Base-by-base conservation (phyloP, 2,797 vertebrate species). In the Enteromius argenteus region DNA sequence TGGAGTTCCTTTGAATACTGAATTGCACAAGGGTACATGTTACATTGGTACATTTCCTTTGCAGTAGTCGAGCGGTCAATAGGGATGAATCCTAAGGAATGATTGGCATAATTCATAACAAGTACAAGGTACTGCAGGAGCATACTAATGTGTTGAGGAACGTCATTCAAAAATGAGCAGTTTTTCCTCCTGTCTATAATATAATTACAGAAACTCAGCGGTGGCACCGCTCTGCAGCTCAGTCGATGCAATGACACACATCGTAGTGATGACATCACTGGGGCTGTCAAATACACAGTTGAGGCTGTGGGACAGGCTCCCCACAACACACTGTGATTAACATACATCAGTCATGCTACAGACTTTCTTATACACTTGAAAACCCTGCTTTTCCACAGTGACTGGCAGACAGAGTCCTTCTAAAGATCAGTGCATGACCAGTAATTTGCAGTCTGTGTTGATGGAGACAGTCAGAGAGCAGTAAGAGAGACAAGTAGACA, bases 1-100 rank as follows among this genome's bases (percentile, higher is more conserved):
- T 69, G 71, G 42, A 69, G 58, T 35, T 62, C n/a, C 64, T 81
- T 72, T 84, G 72, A 86, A 86, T 77, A 66, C 60, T 66, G 73
- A 86, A 67, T 74, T 83, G 60, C 86, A 77, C 17, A 51, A 56
- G 74, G 80, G 62, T 58, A 53, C n/a, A 84, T 85, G 62, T 80
- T 80, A 83, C 56, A 83, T 80, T 75, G 78, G 49, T 64, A 67
- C 49, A 80, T 79, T 87, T 72, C 84, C 66, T 83, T 67, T 71
- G 67, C 81, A 49, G 60, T 80, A 71, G 69, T n/a, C 72, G 13
- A 56, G 21, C 23, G 27, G 67, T 80, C 67, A 56, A 72, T 67
- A 67, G 84, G 80, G 80, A 85, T 49, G 69, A 37, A 83, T 84
- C 23, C 71, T 86, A 85, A 84, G 85, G 39, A 86, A 88, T 73